A percentile compares a stretch with the other conserved stretches of the same genome.
These are phyloP conservation scores for Zosterops japonicus DNA, from an alignment of 2,113 vertebrate genomes.

Conservation along the genomic window DNA sequence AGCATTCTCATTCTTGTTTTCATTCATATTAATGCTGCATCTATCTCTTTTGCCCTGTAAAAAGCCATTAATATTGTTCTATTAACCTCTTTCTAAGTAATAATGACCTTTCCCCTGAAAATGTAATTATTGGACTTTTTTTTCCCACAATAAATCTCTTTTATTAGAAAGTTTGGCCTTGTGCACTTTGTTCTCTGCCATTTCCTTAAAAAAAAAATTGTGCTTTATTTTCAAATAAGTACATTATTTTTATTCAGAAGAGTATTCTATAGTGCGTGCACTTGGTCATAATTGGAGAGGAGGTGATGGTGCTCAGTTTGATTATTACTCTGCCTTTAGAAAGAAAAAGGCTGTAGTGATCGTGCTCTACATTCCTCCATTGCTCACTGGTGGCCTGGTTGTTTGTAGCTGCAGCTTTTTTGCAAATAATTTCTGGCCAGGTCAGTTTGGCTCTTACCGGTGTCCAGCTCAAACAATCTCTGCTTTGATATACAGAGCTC, in stretches of 20 bases:
- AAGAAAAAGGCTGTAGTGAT: neutral
- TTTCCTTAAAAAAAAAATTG: constrained; percentile 65
- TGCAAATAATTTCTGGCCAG: neutral
- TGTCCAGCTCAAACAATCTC: neutral
- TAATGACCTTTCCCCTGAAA: constrained; percentile 67
- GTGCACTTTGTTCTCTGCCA: constrained; percentile 71
- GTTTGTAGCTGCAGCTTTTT: neutral
- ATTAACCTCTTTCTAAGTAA: constrained; percentile 64
- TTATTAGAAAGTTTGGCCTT: constrained; percentile 74
- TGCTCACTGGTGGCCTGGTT: neutral
- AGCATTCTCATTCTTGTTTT: constrained; percentile 69
- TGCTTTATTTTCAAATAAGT: constrained; percentile 72
- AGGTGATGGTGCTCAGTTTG: neutral
- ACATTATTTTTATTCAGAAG: constrained; percentile 60
- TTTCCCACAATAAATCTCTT: constrained; percentile 76
- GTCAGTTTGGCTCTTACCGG: neutral
- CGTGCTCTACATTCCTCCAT: neutral
- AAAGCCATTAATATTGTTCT: constrained; percentile 66
- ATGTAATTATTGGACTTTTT: constrained; percentile 74
- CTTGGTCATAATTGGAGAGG: neutral
- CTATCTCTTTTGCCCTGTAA: constrained; percentile 57
- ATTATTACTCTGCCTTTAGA: neutral
- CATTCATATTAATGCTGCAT: constrained; percentile 66
- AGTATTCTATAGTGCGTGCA: neutral
- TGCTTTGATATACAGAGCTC: neutral